Evolutionary conservation across 2,888 invertebrate species (phyloP).

Genomic region (Eudasyphora cyanicolor): DNA sequence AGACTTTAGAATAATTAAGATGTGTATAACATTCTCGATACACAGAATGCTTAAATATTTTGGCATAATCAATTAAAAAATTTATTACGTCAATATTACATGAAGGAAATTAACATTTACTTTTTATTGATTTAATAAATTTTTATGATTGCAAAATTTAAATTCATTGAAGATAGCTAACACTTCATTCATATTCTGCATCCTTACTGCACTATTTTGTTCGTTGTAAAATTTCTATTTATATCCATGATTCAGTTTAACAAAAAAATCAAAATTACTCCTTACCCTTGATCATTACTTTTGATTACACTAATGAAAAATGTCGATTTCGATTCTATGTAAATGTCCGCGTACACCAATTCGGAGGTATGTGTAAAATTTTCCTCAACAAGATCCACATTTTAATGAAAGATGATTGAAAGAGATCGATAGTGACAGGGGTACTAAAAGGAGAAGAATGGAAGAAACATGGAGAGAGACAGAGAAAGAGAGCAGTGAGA

Average conservation of each 20-base stretch:
- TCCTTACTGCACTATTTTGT: too few relatives aligned
- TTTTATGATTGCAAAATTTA: too few relatives aligned
- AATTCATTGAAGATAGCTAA: too few relatives aligned
- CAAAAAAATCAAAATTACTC: not conserved
- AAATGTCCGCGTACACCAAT: constrained; percentile 42
- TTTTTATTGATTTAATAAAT: too few relatives aligned
- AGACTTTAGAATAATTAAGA: too few relatives aligned
- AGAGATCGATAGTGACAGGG: constrained; percentile 33
- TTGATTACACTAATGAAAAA: not conserved
- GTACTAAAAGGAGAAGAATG: constrained; percentile 41
- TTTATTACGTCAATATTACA: too few relatives aligned
- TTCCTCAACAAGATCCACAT: constrained; percentile 54
- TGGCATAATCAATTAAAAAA: too few relatives aligned
- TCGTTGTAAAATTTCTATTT: not conserved
- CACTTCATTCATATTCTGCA: too few relatives aligned
- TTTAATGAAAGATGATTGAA: constrained; percentile 40
- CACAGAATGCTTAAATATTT: too few relatives aligned
- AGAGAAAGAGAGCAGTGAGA: constrained; percentile 19
- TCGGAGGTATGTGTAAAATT: constrained; percentile 49
- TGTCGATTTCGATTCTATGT: constrained; percentile 18
- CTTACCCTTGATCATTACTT: not conserved
- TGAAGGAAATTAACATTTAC: too few relatives aligned
- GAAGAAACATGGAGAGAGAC: constrained; percentile 20
- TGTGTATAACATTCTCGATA: too few relatives aligned
- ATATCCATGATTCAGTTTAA: too few relatives aligned